Evolutionary conservation across 2,888 invertebrate species (phyloP).

Genomic region (Tupiocoris notatus): DNA sequence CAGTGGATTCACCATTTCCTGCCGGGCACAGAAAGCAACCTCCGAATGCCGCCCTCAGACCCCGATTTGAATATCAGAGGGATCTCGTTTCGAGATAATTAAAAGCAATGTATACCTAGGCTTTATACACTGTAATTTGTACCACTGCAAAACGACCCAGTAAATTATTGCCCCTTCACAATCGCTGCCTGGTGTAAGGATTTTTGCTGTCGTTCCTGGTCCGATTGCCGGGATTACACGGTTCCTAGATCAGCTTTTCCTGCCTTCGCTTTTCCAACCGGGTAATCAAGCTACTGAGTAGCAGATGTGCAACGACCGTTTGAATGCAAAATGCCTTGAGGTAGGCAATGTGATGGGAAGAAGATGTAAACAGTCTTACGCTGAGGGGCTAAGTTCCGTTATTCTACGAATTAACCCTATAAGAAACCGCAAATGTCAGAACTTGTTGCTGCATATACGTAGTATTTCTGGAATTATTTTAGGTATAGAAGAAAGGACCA

Average conservation of each 20-base stretch:
- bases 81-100: slow-evolving; percentile 36
- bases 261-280: background rate
- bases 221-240: background rate
- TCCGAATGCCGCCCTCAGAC: slow-evolving; percentile 2
- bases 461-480: too few species aligned
- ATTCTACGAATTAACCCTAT: too few species aligned
- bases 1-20: slow-evolving; percentile 34
- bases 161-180: slow-evolving; percentile 37
- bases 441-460: too few species aligned
- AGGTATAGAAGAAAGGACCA: too few species aligned
- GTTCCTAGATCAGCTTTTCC: too few species aligned
- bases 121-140: slow-evolving; percentile 41
- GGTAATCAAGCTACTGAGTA: background rate
- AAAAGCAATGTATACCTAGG: slow-evolving; percentile 41
- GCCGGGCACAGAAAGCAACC: slow-evolving; percentile 10
- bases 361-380: too few species aligned
- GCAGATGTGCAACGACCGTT: background rate
- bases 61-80: slow-evolving; percentile 40
- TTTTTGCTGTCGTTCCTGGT: background rate
- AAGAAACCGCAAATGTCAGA: too few species aligned
- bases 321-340: background rate
- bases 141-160: slow-evolving; percentile 38
- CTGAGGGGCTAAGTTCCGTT: too few species aligned
- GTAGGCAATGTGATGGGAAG: too few species aligned
- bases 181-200: slow-evolving; percentile 5